Base-by-base conservation (phyloP, 1,140 invertebrate genomes). In the Zophobas morio region DNA sequence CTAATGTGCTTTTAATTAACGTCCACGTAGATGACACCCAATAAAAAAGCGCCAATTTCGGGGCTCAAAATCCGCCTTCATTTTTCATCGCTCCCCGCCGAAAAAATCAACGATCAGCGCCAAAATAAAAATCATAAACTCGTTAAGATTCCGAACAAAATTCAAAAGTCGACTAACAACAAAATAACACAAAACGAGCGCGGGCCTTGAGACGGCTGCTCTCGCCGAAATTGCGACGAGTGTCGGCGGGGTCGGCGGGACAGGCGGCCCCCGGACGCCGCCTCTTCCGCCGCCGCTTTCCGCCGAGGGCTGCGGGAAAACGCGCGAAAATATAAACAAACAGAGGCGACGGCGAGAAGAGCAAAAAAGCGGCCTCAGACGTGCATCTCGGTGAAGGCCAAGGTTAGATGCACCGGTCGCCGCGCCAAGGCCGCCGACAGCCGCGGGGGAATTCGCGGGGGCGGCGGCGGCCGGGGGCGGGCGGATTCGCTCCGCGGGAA, bases 71-170 rank as follows among this genome's bases (percentile, higher is more conserved):
- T 53, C n/a, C 71, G 71, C 49, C 71, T 36, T 53, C 49, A 42
- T 42, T 73, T 73, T 56, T 73, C 51, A 53, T 72, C 37, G 39
- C 42, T 66, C 42, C 60, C 6, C 63, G 63, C 37, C n/a, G 37
- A 73, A 73, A 56, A 73, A 34, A 72, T 6, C 35, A 70, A 70
- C 40, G 40, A 70, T 20, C 20, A 20, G 4, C 49, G 49, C 53
- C 32, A 66, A 66, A 66, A 66, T 32, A 54, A 53, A 70, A 76
- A 53, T 70, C 60, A 54, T 70, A 76, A 76, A 76, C 75, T 76
- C 75, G 75, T 76, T 76, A 76, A 76, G 63, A 76, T 76, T 70
- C 75, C 75, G 66, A 70, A 76, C 75, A 76, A 76, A 76, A 76
- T 76, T 76, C 70, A 70, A 76, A 56, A 76, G 60, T 76, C 49